Evolutionary conservation across 1,140 invertebrate species (phyloP).

Genomic region (Delia radicum): DNA sequence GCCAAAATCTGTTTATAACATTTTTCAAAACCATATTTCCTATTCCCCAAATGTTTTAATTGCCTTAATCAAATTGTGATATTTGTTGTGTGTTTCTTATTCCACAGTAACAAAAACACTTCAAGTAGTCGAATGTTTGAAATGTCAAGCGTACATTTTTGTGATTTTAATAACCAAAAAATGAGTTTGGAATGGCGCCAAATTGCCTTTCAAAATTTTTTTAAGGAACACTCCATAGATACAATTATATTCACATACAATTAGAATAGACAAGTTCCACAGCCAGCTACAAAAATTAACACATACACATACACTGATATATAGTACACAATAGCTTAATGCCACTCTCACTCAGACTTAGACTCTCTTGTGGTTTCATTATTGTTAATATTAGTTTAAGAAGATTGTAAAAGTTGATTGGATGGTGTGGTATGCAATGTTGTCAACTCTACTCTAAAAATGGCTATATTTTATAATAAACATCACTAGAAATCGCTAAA

Average conservation of each 20-base stretch:
- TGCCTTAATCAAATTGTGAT: constrained; percentile 13
- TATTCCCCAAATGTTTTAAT: no score
- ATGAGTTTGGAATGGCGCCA: constrained; percentile 19
- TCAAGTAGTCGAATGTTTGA: neutral
- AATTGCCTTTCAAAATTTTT: constrained; percentile 13
- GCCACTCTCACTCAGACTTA: neutral
- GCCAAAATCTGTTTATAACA: no score
- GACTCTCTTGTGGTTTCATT: constrained; percentile 13
- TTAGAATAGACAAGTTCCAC: neutral
- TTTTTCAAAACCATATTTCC: no score
- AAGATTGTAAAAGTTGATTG: neutral
- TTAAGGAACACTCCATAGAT: neutral
- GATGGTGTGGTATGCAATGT: no score
- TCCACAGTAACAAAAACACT: neutral
- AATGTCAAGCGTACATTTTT: constrained; percentile 21
- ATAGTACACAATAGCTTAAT: neutral
- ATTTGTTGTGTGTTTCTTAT: constrained; percentile 11
- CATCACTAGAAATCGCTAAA: no score
- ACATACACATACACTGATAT: neutral
- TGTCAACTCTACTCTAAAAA: no score
- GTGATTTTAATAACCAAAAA: constrained; percentile 23
- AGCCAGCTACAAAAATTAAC: neutral
- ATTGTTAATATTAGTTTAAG: neutral
- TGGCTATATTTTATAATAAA: no score
- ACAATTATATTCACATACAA: neutral